These are phyloP conservation scores for Festucalex cinctus DNA, from an alignment of 2,113 vertebrate species.

Conservation along the genomic window DNA sequence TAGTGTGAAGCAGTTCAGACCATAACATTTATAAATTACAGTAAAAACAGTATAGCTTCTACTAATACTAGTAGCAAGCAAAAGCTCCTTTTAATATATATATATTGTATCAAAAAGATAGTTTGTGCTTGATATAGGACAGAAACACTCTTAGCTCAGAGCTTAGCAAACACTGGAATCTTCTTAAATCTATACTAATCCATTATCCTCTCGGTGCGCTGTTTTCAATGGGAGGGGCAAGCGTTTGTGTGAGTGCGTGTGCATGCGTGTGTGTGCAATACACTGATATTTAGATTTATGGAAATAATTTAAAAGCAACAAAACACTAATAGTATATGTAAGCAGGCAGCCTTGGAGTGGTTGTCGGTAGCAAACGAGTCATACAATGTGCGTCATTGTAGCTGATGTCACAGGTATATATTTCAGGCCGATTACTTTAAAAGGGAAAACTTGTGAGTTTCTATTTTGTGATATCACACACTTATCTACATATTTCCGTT, in stretches of 20 bases:
- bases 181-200: constrained; percentile 75
- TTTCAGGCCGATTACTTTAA: neutral
- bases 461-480: too few relatives aligned
- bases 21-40: constrained; percentile 26
- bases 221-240: constrained; percentile 22
- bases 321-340: neutral
- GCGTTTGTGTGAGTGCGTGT: constrained; percentile 13
- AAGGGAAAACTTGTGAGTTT: too few relatives aligned
- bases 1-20: constrained; percentile 25
- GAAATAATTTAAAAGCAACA: constrained; percentile 1
- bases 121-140: constrained; percentile 44
- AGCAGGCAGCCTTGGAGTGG: too few relatives aligned
- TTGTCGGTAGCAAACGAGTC: neutral
- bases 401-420: neutral
- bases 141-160: constrained; percentile 44
- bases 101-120: constrained; percentile 31
- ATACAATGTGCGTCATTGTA: neutral
- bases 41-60: constrained; percentile 16
- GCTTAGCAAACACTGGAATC: constrained; percentile 65
- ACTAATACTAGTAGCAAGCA: neutral
- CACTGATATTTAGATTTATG: constrained; percentile 18
- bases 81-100: neutral
- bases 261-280: constrained; percentile 5
- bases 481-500: neutral
- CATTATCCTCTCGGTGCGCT: constrained; percentile 60